phyloP scores from a whole-genome alignment of 2,113 vertebrate species.

The Prinia subflava region DNA sequence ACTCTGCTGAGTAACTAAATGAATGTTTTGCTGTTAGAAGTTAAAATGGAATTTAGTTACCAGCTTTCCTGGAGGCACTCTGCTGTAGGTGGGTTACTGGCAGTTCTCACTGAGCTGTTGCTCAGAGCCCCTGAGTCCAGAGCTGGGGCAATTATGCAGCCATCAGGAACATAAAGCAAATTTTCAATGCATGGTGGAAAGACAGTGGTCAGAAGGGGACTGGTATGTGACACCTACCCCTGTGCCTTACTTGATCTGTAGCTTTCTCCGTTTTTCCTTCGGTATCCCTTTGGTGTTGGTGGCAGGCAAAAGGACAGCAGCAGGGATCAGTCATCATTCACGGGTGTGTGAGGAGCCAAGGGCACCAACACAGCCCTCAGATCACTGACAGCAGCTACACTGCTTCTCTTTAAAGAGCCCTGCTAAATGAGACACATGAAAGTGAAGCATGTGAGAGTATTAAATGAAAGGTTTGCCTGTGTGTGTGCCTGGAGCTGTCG shows the following conservation, averaged over 20 bases:
- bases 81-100: not conserved
- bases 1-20: not conserved
- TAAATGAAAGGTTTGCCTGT: constrained; percentile 37
- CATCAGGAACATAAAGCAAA: not conserved
- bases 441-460: not conserved
- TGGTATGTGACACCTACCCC: not conserved
- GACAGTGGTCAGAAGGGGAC: not conserved
- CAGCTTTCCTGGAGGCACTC: not conserved
- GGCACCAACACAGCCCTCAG: not conserved
- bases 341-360: not conserved
- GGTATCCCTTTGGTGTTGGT: not conserved
- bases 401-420: constrained; percentile 22
- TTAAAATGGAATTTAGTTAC: not conserved
- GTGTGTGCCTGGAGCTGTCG: constrained; percentile 22
- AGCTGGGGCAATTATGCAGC: not conserved
- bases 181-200: not conserved
- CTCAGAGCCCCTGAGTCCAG: not conserved
- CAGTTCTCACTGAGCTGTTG: not conserved
- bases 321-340: not conserved
- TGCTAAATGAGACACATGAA: constrained; percentile 48
- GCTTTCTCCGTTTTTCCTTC: not conserved
- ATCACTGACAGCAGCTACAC: constrained; percentile 2
- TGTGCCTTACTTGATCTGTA: not conserved
- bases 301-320: not conserved
- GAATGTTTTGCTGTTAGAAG: not conserved